Base-by-base conservation (phyloP, 1,140 invertebrate genomes). In the Gyrodactylus salaris region DNA sequence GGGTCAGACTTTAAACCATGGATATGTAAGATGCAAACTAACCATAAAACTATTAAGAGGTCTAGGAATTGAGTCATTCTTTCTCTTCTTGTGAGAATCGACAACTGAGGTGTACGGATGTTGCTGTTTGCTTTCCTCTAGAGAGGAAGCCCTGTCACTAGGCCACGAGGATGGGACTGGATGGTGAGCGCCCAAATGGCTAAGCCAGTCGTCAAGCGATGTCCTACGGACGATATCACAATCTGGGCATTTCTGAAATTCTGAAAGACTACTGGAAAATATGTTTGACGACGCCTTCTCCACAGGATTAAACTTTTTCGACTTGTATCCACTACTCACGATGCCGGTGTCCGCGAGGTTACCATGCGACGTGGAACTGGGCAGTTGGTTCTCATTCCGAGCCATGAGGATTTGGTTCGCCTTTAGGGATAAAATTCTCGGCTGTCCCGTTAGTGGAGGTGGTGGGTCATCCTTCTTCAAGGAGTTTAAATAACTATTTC, bases 41-140 rank as follows among this genome's bases (percentile, higher is more conserved):
- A 71, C 70, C 70, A 71, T 71, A 25, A 71, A 71, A 16, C 21
- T 71, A 25, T 71, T 71, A 20, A 71, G 24, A 20, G 70, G 70
- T 71, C 70, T 71, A 20, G 70, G 70, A 25, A 25, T 71, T 1
- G 70, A 24, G 20, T 21, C 21, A 25, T 25, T 21, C 26, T 25
- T 24, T 2, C 70, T 22, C 26, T 25, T 7, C 25, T 71, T 71
- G 7, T 25, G 7, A 26, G 70, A 71, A 25, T 71, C 70, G 26
- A 25, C 25, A 25, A 71, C 70, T 25, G 25, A 24, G 21, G 70
- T 71, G 26, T 71, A 71, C 1, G 70, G 70, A 25, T 25, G 70
- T n/a, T 22, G 70, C 20, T 71, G 21, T 71, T 71, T 25, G n/a
- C 20, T 26, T 20, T 71, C 70, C 1, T 7, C 25, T 71, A 71